Evolutionary conservation across 2,797 vertebrate species (phyloP), one percentile per base, ranked within the genome.

Genomic region (Crax fasciolata): DNA sequence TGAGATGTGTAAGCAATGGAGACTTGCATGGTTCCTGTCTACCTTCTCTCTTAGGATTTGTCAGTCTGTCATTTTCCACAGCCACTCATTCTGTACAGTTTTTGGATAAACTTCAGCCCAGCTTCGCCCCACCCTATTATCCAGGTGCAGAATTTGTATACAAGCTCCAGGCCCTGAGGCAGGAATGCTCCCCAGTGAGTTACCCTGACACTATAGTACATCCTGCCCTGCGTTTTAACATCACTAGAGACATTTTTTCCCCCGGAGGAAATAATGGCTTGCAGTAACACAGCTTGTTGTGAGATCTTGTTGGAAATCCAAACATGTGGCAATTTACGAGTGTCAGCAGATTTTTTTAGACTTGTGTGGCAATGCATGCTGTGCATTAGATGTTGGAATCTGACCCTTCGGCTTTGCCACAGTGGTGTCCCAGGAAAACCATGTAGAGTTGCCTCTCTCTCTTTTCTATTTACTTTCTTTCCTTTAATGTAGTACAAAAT

Each of bases 251-350:
- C 89, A 14, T 55, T 94, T 95, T 67, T 80, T 17, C 20, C 62
- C 95, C 93, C 80, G 79, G 78, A 90, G 94, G 96, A 97, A 96
- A 97, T 96, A 97, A 96, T 81, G 95, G 83, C 94, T 96, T 95
- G 92, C 89, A 96, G 95, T 91, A 96, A 95, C 94, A 82, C 92
- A 94, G 94, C 96, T 90, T 97, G 95, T 96, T 96, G 95, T 90
- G 95, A 93, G 95, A 96, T 89, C 93, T 94, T 82, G 93, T 88
- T 96, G 96, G 95, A 96, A 97, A 95, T 96, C 92, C 95, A 96
- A 97, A 97, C 97, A 97, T 97, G 97, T 97, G 97, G 95, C 94
- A 89, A 59, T 97, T 97, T 97, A 96, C 30, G 25, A 97, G 92
- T 94, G 94, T 97, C 97, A 95, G 96, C 93, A 92, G 87, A 89